A percentile compares a stretch with the other conserved stretches of the same genome.
Evolutionary conservation across 23 tunicate genomes (phyloP).

Genomic region (Halocynthia aurantium): DNA sequence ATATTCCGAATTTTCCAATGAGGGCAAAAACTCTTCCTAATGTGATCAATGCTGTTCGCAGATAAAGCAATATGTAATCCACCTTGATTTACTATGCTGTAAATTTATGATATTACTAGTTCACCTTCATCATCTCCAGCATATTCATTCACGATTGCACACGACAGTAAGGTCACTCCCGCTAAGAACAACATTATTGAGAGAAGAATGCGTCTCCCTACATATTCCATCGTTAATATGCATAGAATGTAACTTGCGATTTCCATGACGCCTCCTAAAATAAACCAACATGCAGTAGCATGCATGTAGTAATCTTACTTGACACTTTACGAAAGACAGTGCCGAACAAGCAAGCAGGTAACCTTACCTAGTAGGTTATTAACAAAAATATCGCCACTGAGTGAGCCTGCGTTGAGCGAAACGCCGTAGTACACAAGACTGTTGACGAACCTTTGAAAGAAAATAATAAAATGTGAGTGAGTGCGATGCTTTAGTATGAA

Average conservation of each 20-base stretch:
- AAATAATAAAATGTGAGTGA: not conserved
- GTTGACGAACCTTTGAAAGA: conserved; percentile 56
- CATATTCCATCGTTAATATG: conserved; percentile 44
- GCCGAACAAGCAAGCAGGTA: not conserved
- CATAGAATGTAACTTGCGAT: conserved; percentile 44
- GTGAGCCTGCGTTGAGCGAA: conserved; percentile 45
- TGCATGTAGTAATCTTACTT: not conserved
- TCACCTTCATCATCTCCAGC: conserved; percentile 31
- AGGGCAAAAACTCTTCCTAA: conserved; percentile 20
- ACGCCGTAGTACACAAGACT: conserved; percentile 60
- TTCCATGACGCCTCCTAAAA: conserved; percentile 72
- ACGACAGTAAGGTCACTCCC: conserved; percentile 28
- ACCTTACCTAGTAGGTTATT: conserved; percentile 63
- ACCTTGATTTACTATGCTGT: not conserved
- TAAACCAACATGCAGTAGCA: not conserved
- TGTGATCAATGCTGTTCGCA: conserved; percentile 20
- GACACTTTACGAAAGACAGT: not conserved
- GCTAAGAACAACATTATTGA: conserved; percentile 29
- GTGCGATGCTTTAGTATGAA: not conserved
- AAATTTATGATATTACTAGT: no score
- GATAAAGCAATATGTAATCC: not conserved
- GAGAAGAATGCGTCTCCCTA: conserved; percentile 45
- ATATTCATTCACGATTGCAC: conserved; percentile 30
- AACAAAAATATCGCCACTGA: conserved; percentile 58
- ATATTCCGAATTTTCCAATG: conserved; percentile 38